These are phyloP conservation scores for Ectemnius lituratus DNA, from an alignment of 2,888 invertebrate genomes.

Conservation along the genomic window DNA sequence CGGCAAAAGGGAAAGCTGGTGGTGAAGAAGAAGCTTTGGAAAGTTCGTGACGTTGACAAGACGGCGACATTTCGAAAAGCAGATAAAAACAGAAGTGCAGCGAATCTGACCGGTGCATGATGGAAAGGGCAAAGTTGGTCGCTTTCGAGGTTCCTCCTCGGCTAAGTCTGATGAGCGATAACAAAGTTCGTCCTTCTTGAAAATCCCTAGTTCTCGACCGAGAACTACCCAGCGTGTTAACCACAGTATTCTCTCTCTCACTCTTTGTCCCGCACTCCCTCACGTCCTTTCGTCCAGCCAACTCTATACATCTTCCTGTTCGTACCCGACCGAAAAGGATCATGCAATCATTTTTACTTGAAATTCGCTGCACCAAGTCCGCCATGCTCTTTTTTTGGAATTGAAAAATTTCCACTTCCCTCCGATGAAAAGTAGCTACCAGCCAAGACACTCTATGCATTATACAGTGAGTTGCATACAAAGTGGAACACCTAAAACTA, in stretches of 20 bases:
- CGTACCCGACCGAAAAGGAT: constrained; percentile 10
- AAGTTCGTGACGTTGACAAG: constrained; percentile 60
- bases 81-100: constrained; percentile 54
- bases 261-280: not conserved
- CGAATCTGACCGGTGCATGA: constrained; percentile 51
- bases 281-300: constrained; percentile 12
- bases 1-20: not conserved
- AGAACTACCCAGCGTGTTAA: constrained; percentile 18
- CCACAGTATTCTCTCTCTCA: too few species aligned
- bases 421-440: not conserved
- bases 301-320: constrained; percentile 23
- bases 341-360: constrained; percentile 27
- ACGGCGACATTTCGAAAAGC: constrained; percentile 54
- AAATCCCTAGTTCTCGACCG: constrained; percentile 17
- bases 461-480: too few species aligned
- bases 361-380: constrained; percentile 15
- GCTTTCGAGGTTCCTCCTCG: constrained; percentile 36
- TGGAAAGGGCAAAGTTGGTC: constrained; percentile 39
- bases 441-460: too few species aligned
- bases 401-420: not conserved
- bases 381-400: not conserved
- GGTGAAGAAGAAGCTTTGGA: constrained; percentile 39
- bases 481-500: too few species aligned
- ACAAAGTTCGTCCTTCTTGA: constrained; percentile 63
- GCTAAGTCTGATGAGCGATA: constrained; percentile 62